These are phyloP conservation scores for Acholoe squamosa DNA, from an alignment of 2,888 invertebrate species.

Conservation along the genomic window DNA sequence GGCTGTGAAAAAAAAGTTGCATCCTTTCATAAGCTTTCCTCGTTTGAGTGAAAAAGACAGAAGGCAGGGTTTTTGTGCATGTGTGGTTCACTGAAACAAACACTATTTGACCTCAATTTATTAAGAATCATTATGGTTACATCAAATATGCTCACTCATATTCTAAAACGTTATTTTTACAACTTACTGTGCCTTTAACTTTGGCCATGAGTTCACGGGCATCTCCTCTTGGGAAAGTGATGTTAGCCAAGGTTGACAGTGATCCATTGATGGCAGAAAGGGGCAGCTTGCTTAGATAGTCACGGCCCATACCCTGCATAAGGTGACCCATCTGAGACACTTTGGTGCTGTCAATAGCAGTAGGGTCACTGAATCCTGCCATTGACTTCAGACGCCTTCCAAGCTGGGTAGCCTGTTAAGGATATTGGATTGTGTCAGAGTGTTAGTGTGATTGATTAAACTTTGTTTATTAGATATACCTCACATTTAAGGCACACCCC, in stretches of 20 bases:
- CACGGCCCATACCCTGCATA: constrained; percentile 40
- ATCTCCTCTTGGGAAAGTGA: constrained; percentile 49
- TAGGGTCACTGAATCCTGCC: constrained; percentile 22
- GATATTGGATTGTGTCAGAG: no score
- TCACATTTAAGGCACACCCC: no score
- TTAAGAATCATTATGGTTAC: no score
- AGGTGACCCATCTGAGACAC: constrained; percentile 20
- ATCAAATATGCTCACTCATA: no score
- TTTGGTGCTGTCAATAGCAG: constrained; percentile 22
- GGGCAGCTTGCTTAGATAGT: constrained; percentile 17
- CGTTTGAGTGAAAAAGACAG: not conserved
- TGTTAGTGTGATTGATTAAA: no score
- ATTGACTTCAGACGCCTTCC: constrained; percentile 30
- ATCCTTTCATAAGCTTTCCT: not conserved
- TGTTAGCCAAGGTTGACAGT: constrained; percentile 36
- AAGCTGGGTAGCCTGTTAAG: constrained; percentile 43
- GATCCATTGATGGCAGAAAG: constrained; percentile 28
- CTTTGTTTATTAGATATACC: no score
- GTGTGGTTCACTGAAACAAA: no score
- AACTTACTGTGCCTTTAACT: constrained; percentile 18
- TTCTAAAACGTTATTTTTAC: not conserved
- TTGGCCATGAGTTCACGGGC: constrained; percentile 25
- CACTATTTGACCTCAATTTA: no score
- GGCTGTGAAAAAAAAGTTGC: not conserved
- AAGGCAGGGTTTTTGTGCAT: no score